Evolutionary conservation across 2,888 invertebrate genomes (phyloP).

Genomic region (Nymphalis urticae): DNA sequence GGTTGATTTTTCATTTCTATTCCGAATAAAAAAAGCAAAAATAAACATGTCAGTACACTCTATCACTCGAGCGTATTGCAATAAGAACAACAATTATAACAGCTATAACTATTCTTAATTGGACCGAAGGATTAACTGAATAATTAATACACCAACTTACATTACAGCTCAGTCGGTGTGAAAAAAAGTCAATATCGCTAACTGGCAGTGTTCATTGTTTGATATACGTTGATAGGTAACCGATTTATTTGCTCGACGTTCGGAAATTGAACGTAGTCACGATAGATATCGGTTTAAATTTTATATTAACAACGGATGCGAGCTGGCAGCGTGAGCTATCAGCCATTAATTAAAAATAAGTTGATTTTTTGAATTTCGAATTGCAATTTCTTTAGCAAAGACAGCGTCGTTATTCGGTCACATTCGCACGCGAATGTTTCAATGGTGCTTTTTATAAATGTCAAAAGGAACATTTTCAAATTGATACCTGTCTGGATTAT

Average conservation of each 20-base stretch:
- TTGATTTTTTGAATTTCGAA: conserved; percentile 39
- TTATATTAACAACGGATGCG: conserved; percentile 40
- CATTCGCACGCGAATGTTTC: conserved; percentile 36
- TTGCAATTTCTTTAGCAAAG: conserved; percentile 34
- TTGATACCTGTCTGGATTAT: background rate
- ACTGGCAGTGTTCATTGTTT: conserved; percentile 44
- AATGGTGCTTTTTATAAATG: conserved; percentile 39
- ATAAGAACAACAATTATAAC: conserved; percentile 66
- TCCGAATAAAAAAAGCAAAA: conserved; percentile 26
- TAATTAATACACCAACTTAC: conserved; percentile 53
- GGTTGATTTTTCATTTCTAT: conserved; percentile 26
- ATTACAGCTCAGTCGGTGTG: conserved; percentile 45
- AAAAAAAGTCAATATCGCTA: conserved; percentile 51
- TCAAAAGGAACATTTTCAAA: conserved; percentile 36
- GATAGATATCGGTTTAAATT: conserved; percentile 45
- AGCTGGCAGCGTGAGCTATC: conserved; percentile 30
- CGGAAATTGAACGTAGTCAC: conserved; percentile 50
- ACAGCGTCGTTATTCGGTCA: conserved; percentile 32
- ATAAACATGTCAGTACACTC: conserved; percentile 38
- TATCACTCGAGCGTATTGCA: conserved; percentile 62
- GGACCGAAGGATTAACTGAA: conserved; percentile 66
- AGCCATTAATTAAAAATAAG: conserved; percentile 39
- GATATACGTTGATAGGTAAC: conserved; percentile 61
- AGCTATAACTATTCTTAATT: conserved; percentile 68
- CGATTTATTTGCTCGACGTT: conserved; percentile 56